Conservation (phyloP, 1,140 invertebrate genomes). For the Trissolcus basalis region DNA sequence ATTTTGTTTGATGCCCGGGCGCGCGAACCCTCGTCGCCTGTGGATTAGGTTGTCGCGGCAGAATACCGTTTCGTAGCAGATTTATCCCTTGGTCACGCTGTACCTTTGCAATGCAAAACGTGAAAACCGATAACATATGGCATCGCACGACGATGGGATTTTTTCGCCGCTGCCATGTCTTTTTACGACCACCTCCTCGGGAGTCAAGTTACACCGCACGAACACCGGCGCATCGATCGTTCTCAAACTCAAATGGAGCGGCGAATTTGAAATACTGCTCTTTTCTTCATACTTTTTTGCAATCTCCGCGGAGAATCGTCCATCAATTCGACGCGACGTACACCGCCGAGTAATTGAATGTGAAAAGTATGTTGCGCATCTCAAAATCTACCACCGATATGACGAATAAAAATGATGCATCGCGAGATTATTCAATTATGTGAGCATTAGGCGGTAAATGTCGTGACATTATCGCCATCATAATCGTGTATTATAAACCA, state of each 20-base stretch:
- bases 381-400: not conserved
- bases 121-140: conserved; percentile 54
- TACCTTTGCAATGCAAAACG: conserved; percentile 51
- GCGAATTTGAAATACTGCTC: conserved; percentile 45
- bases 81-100: conserved; percentile 61
- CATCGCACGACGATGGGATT: conserved; percentile 28
- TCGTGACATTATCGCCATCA: conserved; percentile 12
- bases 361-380: conserved; percentile 10
- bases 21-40: conserved; percentile 23
- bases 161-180: conserved; percentile 28
- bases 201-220: conserved; percentile 30
- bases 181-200: conserved; percentile 50
- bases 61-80: conserved; percentile 52
- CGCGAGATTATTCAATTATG: not conserved
- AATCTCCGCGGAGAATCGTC: conserved; percentile 40
- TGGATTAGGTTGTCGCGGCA: conserved; percentile 58
- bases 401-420: not conserved
- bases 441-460: conserved; percentile 15
- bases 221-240: conserved; percentile 37
- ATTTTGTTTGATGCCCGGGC: conserved; percentile 61
- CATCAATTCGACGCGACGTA: conserved; percentile 46
- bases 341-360: conserved; percentile 34
- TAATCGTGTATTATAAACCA: conserved; percentile 14
- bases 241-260: conserved; percentile 39
- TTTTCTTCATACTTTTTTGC: conserved; percentile 22